phyloP scores from a whole-genome alignment of 2,797 vertebrate genomes.

The Limnodromus scolopaceus region DNA sequence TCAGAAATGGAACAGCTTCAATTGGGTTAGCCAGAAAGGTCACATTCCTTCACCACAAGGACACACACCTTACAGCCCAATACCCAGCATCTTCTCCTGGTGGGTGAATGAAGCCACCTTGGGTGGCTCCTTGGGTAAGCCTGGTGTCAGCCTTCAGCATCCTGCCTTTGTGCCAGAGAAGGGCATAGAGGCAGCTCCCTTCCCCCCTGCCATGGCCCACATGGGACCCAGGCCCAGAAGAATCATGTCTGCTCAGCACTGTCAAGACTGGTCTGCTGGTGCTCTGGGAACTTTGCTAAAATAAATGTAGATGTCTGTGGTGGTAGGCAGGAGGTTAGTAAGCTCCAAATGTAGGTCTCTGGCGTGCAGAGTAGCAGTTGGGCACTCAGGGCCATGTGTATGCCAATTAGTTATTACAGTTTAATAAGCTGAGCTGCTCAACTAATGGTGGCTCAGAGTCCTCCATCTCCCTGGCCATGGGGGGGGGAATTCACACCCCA shows the following conservation, averaged over 20 bases:
- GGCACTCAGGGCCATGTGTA: rapidly evolving
- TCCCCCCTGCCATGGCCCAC: neutral
- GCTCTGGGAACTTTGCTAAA: neutral
- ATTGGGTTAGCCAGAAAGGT: neutral
- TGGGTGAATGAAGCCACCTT: neutral
- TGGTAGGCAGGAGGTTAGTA: neutral
- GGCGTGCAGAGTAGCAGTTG: neutral
- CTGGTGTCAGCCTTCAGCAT: neutral
- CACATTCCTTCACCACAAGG: neutral
- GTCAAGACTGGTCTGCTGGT: neutral
- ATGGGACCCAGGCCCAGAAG: neutral
- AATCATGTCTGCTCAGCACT: neutral
- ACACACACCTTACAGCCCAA: neutral
- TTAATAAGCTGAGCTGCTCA: neutral
- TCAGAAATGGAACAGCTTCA: neutral
- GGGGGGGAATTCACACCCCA: neutral
- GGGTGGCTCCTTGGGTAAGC: neutral
- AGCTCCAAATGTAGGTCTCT: neutral
- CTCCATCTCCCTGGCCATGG: neutral
- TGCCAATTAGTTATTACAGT: neutral
- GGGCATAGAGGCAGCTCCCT: neutral
- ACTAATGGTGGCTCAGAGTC: neutral
- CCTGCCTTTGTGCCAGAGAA: neutral
- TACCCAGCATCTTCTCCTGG: neutral
- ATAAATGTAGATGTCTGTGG: neutral